Conservation (phyloP, 2,113 vertebrate species). For the Rissa tridactyla region DNA sequence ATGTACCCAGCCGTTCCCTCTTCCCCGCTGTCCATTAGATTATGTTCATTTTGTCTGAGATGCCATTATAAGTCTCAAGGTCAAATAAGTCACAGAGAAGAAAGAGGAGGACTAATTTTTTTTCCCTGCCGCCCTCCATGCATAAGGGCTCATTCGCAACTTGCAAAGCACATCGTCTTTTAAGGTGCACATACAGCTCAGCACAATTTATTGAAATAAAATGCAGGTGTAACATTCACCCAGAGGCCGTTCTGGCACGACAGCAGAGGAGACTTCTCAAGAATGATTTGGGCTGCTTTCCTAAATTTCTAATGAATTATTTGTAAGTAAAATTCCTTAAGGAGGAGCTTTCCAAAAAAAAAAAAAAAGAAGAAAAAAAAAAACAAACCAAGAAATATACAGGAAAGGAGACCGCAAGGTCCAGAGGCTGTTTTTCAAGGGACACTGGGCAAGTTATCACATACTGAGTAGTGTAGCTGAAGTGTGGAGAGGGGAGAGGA, state of each 20-base stretch:
- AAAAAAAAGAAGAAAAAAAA: not conserved
- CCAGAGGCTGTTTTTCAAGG: not conserved
- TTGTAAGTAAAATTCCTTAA: conserved; percentile 18
- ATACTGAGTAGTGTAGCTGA: not conserved
- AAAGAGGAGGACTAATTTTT: conserved; percentile 73
- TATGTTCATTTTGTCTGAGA: conserved; percentile 86
- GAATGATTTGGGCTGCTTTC: conserved; percentile 53
- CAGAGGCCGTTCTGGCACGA: conserved; percentile 32
- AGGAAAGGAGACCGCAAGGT: not conserved
- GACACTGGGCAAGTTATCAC: not conserved
- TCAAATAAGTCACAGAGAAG: conserved; percentile 79
- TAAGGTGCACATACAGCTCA: conserved; percentile 8
- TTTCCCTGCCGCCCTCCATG: conserved; percentile 53
- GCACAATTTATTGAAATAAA: conserved; percentile 75
- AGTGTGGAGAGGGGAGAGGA: not conserved
- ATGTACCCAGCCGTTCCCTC: conserved; percentile 85
- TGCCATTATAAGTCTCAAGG: conserved; percentile 86
- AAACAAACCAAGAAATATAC: not conserved
- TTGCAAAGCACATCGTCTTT: conserved; percentile 53
- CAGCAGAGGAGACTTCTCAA: conserved; percentile 14
- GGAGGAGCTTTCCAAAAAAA: not conserved
- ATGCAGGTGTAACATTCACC: conserved; percentile 73
- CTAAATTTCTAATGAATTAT: conserved; percentile 64
- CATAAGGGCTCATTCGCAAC: conserved; percentile 50
- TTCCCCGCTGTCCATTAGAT: conserved; percentile 84